Base-by-base conservation (phyloP, 2,888 invertebrate genomes). In the Chymomyza caudatula region DNA sequence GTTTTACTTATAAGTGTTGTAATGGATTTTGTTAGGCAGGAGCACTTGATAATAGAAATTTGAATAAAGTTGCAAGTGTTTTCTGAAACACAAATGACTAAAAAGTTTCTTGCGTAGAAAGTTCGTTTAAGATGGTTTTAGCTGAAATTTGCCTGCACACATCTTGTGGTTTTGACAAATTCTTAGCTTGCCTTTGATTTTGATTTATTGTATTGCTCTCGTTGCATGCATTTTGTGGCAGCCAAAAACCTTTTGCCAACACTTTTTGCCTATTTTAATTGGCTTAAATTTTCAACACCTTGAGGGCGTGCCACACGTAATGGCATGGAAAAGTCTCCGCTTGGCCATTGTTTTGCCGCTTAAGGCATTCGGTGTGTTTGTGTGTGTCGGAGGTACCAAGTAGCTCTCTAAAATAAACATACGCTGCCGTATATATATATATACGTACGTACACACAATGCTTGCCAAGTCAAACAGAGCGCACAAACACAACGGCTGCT, bases 221-320 rank as follows among this genome's bases (percentile, higher is more conserved):
- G 3, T 37, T 37, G 29, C 29, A 29, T 29, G 29, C 29, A 29
- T 29, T 1, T 29, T 29, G 29, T 37, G 29, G 11, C 29, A 37
- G 11, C 11, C 29, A 11, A 37, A 37, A 37, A 37, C 11, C 11
- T 37, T 37, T 37, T 11, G 11, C 0, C 29, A 37, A 37, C 29
- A 37, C 29, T 22, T 55, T 64, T 55, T 59, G 80, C 49, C 66
- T 71, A 8, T 51, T 81, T 83, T 81, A 81, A 81, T 81, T 81
- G 86, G 67, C 86, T 85, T 83, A 66, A 85, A 81, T 81, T 81
- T 85, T 80, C 80, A 85, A 77, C 80, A 77, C 69, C 47, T 47
- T 47, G 47, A 47, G 47, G 19, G 47, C 47, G 19, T 19, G 19
- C 13, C 17, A 23, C 22, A 23, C 29, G 53, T 37, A 22, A 55